These are phyloP conservation scores for Pomacea maculata DNA, from an alignment of 1,140 invertebrate species.

Conservation along the genomic window DNA sequence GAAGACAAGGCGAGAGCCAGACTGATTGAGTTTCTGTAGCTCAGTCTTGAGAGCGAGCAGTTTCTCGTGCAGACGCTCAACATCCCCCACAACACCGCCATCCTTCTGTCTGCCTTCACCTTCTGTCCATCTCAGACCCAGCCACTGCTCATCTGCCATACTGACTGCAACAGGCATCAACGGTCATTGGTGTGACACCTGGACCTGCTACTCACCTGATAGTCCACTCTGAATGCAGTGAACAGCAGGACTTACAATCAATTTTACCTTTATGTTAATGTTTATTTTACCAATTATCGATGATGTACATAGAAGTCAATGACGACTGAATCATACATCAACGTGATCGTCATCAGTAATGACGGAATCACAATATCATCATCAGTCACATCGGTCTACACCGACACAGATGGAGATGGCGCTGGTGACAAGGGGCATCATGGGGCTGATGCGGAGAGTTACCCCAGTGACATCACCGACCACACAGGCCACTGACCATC, in stretches of 20 bases:
- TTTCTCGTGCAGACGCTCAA: slow-evolving; percentile 40
- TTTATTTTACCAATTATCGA: background rate
- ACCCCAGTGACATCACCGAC: no score
- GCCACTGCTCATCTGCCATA: slow-evolving; percentile 30
- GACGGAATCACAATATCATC: no score
- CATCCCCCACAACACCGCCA: slow-evolving; percentile 19
- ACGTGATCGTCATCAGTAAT: background rate
- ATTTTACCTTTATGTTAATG: background rate
- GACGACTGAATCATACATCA: background rate
- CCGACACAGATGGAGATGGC: no score
- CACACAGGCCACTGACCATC: no score
- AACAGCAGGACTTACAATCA: background rate
- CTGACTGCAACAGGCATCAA: slow-evolving; percentile 20
- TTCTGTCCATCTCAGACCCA: slow-evolving; percentile 25
- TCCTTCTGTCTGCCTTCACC: slow-evolving; percentile 17
- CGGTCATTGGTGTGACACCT: background rate
- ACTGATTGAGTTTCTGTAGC: slow-evolving; percentile 33
- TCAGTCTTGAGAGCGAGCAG: slow-evolving; percentile 44
- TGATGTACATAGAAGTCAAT: background rate
- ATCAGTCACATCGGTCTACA: no score
- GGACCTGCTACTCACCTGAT: background rate
- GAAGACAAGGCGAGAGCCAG: slow-evolving; percentile 17
- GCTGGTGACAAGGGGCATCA: no score
- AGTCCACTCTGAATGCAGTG: no score
- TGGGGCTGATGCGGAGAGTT: no score